Base-by-base conservation (phyloP, 2,797 vertebrate species). In the Antennarius maculatus region DNA sequence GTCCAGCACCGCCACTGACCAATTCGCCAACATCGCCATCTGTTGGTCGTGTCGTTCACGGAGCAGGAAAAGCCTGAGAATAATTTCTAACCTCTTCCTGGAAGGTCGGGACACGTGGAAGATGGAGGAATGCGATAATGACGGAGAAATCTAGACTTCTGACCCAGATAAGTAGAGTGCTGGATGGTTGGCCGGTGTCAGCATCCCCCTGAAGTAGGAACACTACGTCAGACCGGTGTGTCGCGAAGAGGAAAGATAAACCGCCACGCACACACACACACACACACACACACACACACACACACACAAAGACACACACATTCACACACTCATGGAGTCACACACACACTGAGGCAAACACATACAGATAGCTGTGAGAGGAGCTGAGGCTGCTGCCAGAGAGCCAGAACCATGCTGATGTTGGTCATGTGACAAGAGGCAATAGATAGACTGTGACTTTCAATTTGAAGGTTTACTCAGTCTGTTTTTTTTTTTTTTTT, bases 401-500 rank as follows among this genome's bases (percentile, higher is more conserved):
- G 54, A 83, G 74, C 66, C 7, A 34, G 55, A 23, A 65, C 31
- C 8, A n/a, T 8, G 31, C 61, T 53, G 52, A 71, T 85, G 71
- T 70, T 39, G 51, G 71, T 61, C 68, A 62, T 54, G 60, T 74
- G 81, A 81, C 78, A 23, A 79, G 70, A 55, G 73, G 73, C 58
- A 73, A 76, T 2, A 69, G 77, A 83, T 69, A 74, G 76, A 69
- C 74, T 63, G 58, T 66, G 77, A 75, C 58, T 86, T 86, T 79
- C 41, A 82, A 81, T 86, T 80, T 83, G 58, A 76, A 79, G 82
- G 55, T 69, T 70, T 85, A 66, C 76, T 80, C 84, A 80, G 74
- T 79, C 79, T 37, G 50, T 74, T 79, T n/a, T 61, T 80, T 71
- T 71, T 82, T 79, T 83, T 78, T 80, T 23, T 23, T 23, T 23